Conservation (phyloP, 1,140 invertebrate species). For the Musca vetustissima region DNA sequence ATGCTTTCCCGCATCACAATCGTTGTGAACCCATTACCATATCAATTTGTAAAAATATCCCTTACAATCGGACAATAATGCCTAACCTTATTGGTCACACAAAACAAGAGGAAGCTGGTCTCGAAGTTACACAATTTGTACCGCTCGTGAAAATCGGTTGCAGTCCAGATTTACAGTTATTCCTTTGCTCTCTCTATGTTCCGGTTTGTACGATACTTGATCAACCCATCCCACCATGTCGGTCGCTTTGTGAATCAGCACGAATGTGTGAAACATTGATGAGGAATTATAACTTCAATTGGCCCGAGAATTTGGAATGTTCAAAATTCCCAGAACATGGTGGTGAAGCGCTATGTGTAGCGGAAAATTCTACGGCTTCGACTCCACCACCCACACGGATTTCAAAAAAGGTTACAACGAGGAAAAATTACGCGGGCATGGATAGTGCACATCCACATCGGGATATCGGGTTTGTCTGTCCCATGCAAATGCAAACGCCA, state of each 20-base stretch:
- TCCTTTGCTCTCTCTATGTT: slow-evolving; percentile 93
- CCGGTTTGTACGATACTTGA: slow-evolving; percentile 95
- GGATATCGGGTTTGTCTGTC: slow-evolving; percentile 82
- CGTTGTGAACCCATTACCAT: slow-evolving; percentile 93
- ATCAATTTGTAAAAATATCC: slow-evolving; percentile 87
- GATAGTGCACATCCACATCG: slow-evolving; percentile 55
- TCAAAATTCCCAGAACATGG: slow-evolving; percentile 80
- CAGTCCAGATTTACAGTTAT: slow-evolving; percentile 90
- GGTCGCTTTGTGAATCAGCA: slow-evolving; percentile 86
- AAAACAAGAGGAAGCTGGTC: slow-evolving; percentile 92
- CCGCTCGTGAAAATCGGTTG: slow-evolving; percentile 96
- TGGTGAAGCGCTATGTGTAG: slow-evolving; percentile 77
- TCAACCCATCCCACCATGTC: slow-evolving; percentile 86
- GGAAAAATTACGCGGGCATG: slow-evolving; percentile 44
- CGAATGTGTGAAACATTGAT: slow-evolving; percentile 90
- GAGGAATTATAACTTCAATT: slow-evolving; percentile 88
- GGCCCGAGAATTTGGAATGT: slow-evolving; percentile 94
- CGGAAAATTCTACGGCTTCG: slow-evolving; percentile 71
- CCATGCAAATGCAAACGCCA: slow-evolving; percentile 80
- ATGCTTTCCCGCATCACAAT: slow-evolving; percentile 62
- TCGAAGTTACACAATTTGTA: slow-evolving; percentile 91
- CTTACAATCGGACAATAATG: slow-evolving; percentile 95
- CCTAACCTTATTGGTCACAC: slow-evolving; percentile 91
- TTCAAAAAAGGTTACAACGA: slow-evolving; percentile 42
- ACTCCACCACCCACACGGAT: slow-evolving; percentile 42